Evolutionary conservation across 2,797 vertebrate species (phyloP).

Genomic region (Chloroceryle inda): DNA sequence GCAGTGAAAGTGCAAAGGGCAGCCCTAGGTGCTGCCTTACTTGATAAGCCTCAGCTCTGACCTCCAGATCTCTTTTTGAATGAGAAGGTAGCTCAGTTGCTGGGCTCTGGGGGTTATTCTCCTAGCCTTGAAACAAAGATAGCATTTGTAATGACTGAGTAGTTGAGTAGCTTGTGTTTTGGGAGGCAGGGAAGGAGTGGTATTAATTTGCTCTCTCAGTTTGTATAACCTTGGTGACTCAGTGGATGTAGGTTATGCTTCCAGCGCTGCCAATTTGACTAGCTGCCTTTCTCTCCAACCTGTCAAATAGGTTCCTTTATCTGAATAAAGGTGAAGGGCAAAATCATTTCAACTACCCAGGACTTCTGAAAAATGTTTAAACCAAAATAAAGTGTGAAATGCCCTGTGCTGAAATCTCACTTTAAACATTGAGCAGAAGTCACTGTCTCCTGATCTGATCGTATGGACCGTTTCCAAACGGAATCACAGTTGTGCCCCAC

Average conservation of each 20-base stretch:
- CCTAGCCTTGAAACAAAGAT: not conserved
- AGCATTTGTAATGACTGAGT: not conserved
- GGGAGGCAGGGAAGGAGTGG: not conserved
- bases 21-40: not conserved
- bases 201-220: not conserved
- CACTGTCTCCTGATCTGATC: not conserved
- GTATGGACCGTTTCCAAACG: not conserved
- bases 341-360: not conserved
- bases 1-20: not conserved
- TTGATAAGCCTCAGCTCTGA: not conserved
- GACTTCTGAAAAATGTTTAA: not conserved
- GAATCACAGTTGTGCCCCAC: not conserved
- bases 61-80: not conserved
- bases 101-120: not conserved
- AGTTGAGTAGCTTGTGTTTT: not conserved
- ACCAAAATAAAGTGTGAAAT: not conserved
- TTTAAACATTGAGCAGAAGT: not conserved
- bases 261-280: not conserved
- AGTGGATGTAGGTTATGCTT: not conserved
- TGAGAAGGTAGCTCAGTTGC: not conserved
- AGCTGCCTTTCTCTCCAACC: not conserved
- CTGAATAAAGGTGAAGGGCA: not conserved
- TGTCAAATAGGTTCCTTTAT: not conserved
- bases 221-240: constrained; percentile 3
- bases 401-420: not conserved